A percentile compares a stretch with the other conserved stretches of the same genome.
Conservation (phyloP, 1,140 invertebrate genomes). For the Ectropis grisescens region DNA sequence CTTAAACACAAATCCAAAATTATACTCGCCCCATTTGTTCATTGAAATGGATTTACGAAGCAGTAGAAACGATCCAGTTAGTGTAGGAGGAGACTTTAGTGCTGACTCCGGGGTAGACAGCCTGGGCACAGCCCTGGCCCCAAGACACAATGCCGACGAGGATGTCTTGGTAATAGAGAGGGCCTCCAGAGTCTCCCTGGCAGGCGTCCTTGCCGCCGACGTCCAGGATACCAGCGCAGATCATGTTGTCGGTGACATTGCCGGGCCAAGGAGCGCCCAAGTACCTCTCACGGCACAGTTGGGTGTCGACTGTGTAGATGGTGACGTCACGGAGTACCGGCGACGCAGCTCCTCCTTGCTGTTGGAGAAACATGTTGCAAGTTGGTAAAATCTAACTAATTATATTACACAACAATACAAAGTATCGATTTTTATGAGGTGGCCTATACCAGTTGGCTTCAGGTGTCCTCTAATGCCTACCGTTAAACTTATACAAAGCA, state of each 20-base stretch:
- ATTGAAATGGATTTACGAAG: too few species aligned
- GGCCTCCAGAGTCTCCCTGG: conserved; percentile 79
- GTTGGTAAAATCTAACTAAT: too few species aligned
- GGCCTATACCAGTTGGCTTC: too few species aligned
- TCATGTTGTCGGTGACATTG: conserved; percentile 32
- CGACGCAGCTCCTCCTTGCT: conserved; percentile 22
- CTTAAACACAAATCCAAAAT: too few species aligned
- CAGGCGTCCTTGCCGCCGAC: conserved; percentile 69
- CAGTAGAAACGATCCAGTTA: conserved; percentile 49
- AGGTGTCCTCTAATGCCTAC: too few species aligned
- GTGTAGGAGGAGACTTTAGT: conserved; percentile 55
- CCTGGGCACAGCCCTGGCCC: conserved; percentile 67
- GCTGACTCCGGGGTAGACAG: conserved; percentile 71
- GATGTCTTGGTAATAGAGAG: conserved; percentile 49
- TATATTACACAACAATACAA: too few species aligned
- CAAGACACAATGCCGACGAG: conserved; percentile 70
- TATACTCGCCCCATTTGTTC: too few species aligned
- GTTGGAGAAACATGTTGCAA: too few species aligned
- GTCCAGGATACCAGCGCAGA: conserved; percentile 29
- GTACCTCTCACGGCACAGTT: conserved; percentile 22
- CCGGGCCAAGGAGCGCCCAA: background rate
- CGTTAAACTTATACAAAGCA: too few species aligned
- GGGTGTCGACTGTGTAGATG: conserved; percentile 22
- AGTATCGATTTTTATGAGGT: too few species aligned
- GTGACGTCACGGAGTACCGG: conserved; percentile 37